Base-by-base conservation (phyloP, 2,888 invertebrate genomes). In the Molorchus minor region DNA sequence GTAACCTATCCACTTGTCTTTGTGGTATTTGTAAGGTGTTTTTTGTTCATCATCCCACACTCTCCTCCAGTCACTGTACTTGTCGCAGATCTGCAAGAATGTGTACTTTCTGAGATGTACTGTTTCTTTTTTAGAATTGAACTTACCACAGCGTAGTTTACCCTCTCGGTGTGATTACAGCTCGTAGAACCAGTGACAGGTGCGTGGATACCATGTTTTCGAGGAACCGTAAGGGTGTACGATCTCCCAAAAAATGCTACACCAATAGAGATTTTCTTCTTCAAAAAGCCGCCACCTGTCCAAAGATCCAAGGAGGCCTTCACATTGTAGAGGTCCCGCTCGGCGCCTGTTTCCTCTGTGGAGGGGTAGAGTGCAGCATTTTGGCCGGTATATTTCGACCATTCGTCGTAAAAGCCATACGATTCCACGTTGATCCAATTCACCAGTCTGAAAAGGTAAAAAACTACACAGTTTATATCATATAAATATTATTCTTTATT, bases 391-490 rank as follows among this genome's bases (percentile, higher is more conserved):
- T 79, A 78, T 0, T 74, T 29, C 88, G 87, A 88, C 33, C 33
- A 89, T 0, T 86, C 77, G 0, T 90, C 89, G 68, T 90, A 86
- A 70, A 89, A 81, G 72, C 92, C 92, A 68, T 91, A 92, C 0
- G 88, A 77, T 90, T 92, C 91, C 0, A 92, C 70, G 69, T 87
- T 87, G 33, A 91, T 84, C 33, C 87, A 82, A 70, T 92, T 86
- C 20, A 91, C 74, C 61, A 87, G 81, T 51, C 86, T 86, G 63
- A n/a, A 73, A 72, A 35, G 13, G 8, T 25, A 25, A 5, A 25
- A 5, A 5, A 5, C 25, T 8, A 25, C 8, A 25, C 8, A 25
- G 25, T 25, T 5, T 8, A 25, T 25, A 25, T 25, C 3, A 25
- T 25, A 25, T 25, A 25, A 5, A 25, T 25, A 25, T 5, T 25